A percentile compares a stretch with the other conserved stretches of the same genome.
Conservation (phyloP, 2,113 vertebrate genomes). For the Oncorhynchus mykiss region DNA sequence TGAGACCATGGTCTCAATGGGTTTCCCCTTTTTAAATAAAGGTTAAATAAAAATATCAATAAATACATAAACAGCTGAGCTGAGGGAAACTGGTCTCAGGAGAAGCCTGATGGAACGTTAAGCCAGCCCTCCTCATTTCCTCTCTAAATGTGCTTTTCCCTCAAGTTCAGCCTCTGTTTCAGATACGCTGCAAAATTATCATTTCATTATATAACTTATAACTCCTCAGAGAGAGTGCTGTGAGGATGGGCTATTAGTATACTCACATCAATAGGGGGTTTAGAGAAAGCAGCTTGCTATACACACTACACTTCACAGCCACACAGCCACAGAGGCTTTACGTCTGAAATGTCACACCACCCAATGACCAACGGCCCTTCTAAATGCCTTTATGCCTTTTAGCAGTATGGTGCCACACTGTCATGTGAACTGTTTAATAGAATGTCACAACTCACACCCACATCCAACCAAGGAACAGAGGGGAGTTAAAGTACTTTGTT, state of each 20-base stretch:
- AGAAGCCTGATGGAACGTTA: too few species aligned
- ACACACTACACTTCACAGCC: constrained; percentile 10
- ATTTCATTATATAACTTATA: constrained; percentile 22
- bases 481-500: neutral
- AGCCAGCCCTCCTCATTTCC: too few species aligned
- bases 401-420: neutral
- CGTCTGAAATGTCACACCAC: constrained; percentile 12
- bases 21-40: too few species aligned
- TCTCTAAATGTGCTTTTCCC: too few species aligned
- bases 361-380: neutral
- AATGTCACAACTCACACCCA: neutral
- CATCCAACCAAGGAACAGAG: neutral
- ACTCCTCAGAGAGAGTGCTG: constrained; percentile 16
- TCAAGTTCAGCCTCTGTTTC: too few species aligned
- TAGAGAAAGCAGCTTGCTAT: constrained; percentile 8
- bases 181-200: constrained; percentile 15
- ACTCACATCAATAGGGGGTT: constrained; percentile 19
- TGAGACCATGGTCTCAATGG: too few species aligned
- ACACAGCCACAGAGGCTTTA: neutral
- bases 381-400: neutral
- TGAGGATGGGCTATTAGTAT: neutral
- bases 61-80: too few species aligned
- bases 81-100: too few species aligned
- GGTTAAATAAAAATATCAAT: too few species aligned
- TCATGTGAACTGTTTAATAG: neutral